Evolutionary conservation across 1,140 invertebrate genomes (phyloP).

Genomic region (Marisa cornuarietis): DNA sequence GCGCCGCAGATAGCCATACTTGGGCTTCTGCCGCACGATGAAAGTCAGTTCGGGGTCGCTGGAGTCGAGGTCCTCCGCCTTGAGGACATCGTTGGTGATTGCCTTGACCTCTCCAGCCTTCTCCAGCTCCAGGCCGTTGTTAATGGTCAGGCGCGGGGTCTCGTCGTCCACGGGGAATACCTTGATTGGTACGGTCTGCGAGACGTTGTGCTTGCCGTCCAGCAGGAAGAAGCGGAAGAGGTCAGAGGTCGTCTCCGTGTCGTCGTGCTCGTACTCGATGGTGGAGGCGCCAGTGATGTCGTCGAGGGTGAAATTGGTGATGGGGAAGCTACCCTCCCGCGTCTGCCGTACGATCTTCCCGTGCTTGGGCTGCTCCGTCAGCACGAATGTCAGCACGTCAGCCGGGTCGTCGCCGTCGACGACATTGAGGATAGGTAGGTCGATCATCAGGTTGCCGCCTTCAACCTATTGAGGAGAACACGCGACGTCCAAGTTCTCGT

Average conservation of each 20-base stretch:
- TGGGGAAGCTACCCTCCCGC: slow-evolving; percentile 46
- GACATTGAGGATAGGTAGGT: slow-evolving; percentile 65
- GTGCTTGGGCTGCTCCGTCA: slow-evolving; percentile 60
- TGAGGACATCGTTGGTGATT: slow-evolving; percentile 61
- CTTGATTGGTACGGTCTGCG: slow-evolving; percentile 59
- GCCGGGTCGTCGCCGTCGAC: slow-evolving; percentile 64
- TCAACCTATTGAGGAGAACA: slow-evolving; percentile 37
- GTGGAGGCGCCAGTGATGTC: slow-evolving; percentile 61
- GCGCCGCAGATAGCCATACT: slow-evolving; percentile 60
- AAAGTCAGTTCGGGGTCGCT: slow-evolving; percentile 58
- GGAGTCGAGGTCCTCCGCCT: slow-evolving; percentile 66
- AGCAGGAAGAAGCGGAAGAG: slow-evolving; percentile 61
- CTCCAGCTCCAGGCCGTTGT: slow-evolving; percentile 65
- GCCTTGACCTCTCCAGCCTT: slow-evolving; percentile 56
- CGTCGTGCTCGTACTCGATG: slow-evolving; percentile 66
- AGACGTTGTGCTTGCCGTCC: slow-evolving; percentile 63
- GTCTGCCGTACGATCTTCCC: slow-evolving; percentile 63
- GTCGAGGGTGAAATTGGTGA: slow-evolving; percentile 60
- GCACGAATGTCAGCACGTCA: slow-evolving; percentile 59
- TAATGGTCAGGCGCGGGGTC: slow-evolving; percentile 63
- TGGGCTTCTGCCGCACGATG: slow-evolving; percentile 59
- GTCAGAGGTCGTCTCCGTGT: slow-evolving; percentile 64
- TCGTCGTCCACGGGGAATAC: slow-evolving; percentile 66
- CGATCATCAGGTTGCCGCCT: slow-evolving; percentile 65
- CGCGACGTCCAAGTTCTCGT: no score